A percentile compares a stretch with the other conserved stretches of the same genome.
phyloP scores from a whole-genome alignment of 92 coral and sea anemone genomes.

The Phymanthus crucifer region DNA sequence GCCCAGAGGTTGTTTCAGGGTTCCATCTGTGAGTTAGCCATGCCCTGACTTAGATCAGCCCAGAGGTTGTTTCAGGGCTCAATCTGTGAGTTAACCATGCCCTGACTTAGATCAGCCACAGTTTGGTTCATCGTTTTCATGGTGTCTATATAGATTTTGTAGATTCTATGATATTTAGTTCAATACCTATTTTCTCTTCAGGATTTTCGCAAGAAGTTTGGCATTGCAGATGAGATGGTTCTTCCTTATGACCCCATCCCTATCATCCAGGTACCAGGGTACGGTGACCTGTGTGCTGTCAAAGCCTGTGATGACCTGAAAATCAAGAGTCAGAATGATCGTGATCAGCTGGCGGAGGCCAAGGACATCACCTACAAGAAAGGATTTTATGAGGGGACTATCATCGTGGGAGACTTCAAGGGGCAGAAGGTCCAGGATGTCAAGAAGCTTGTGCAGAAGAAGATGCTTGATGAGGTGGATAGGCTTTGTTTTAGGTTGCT shows the following conservation, averaged over 20 bases:
- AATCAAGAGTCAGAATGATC: slow-evolving; percentile 93
- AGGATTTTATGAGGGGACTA: slow-evolving; percentile 93
- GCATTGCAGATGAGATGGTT: slow-evolving; percentile 94
- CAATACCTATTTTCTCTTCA: slow-evolving; percentile 8
- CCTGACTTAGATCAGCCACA: too few species aligned
- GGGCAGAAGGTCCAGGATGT: slow-evolving; percentile 97
- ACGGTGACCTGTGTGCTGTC: slow-evolving; percentile 90
- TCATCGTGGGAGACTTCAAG: slow-evolving; percentile 85
- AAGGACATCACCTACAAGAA: slow-evolving; percentile 95
- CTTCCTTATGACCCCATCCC: slow-evolving; percentile 94
- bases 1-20: too few species aligned
- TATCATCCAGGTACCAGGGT: slow-evolving; percentile 92
- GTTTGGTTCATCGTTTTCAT: too few species aligned
- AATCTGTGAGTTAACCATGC: too few species aligned
- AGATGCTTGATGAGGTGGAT: slow-evolving; percentile 78
- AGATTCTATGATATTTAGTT: too few species aligned
- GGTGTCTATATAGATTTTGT: too few species aligned
- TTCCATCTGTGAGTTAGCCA: too few species aligned
- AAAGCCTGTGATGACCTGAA: slow-evolving; percentile 95
- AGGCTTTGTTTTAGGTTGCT: not conserved
- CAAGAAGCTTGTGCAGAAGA: slow-evolving; percentile 92
- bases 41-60: too few species aligned
- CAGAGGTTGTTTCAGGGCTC: too few species aligned
- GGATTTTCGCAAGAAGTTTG: slow-evolving; percentile 91
- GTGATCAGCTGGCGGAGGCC: slow-evolving; percentile 88